Evolutionary conservation across 2,888 invertebrate genomes (phyloP).

Genomic region (Aspidiotus destructor): DNA sequence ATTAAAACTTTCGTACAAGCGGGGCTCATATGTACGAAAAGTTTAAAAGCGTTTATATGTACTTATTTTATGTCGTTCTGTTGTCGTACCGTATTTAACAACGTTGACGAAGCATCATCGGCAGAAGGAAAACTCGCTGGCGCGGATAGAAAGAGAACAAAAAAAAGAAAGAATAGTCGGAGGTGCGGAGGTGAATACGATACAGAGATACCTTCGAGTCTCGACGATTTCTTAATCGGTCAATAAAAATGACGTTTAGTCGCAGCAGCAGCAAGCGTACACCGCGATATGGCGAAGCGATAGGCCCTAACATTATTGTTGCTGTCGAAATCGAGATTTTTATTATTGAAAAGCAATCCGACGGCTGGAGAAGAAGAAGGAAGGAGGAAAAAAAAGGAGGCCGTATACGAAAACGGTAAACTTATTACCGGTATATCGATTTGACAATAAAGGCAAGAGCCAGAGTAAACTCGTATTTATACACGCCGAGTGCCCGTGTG

Average conservation of each 20-base stretch:
- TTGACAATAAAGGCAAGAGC: slow-evolving; percentile 27
- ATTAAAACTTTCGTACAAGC: no score
- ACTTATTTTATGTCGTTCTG: no score
- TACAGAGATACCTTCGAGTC: no score
- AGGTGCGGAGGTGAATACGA: no score
- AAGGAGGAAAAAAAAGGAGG: not conserved
- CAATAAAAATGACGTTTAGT: not conserved
- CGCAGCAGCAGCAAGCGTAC: not conserved
- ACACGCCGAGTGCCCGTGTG: slow-evolving; percentile 16
- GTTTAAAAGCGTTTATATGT: no score
- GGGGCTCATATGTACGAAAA: no score
- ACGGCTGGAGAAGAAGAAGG: not conserved
- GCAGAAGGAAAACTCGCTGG: no score
- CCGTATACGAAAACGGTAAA: slow-evolving; percentile 22
- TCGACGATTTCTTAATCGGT: not conserved
- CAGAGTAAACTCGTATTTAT: slow-evolving; percentile 25
- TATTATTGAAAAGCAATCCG: not conserved
- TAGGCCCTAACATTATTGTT: not conserved
- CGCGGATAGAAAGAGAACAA: no score
- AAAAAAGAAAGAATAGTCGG: no score
- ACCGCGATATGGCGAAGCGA: no score
- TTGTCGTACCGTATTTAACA: no score
- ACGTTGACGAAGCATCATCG: no score
- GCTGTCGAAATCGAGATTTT: slow-evolving; percentile 4
- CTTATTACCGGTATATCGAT: slow-evolving; percentile 32